Evolutionary conservation across 2,888 invertebrate species (phyloP).

Genomic region (Drosophila paracracens): DNA sequence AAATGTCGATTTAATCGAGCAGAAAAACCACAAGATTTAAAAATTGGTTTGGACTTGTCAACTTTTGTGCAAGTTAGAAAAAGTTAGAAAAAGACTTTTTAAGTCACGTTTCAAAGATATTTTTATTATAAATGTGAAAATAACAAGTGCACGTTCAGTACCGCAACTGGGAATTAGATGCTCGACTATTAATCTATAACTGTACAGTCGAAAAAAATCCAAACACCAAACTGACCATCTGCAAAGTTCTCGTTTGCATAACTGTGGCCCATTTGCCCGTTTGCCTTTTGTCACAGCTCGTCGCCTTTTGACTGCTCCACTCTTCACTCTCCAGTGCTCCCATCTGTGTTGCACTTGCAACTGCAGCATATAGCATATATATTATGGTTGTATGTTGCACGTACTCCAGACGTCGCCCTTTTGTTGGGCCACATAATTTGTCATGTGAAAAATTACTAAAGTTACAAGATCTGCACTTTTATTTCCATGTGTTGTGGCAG

Average conservation of each 20-base stretch:
- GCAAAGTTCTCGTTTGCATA: slow-evolving; percentile 59
- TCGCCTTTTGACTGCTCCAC: slow-evolving; percentile 51
- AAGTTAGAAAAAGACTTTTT: not conserved
- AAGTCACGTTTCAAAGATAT: not conserved
- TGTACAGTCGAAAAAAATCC: not conserved
- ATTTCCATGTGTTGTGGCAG: slow-evolving; percentile 54
- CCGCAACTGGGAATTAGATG: not conserved
- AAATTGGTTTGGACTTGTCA: not conserved
- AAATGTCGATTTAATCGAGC: not conserved
- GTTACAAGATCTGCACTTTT: slow-evolving; percentile 81
- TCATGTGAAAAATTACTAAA: slow-evolving; percentile 83
- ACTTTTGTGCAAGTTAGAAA: not conserved
- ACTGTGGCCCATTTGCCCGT: slow-evolving; percentile 49
- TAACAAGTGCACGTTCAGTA: not conserved
- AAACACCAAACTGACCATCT: slow-evolving; percentile 39
- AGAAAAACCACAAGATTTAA: not conserved
- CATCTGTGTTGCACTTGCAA: slow-evolving; percentile 8
- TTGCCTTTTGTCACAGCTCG: slow-evolving; percentile 67
- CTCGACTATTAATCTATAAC: not conserved
- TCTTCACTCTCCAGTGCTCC: not conserved
- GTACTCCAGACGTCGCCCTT: slow-evolving; percentile 36
- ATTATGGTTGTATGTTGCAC: slow-evolving; percentile 2
- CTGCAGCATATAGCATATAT: slow-evolving; percentile 2
- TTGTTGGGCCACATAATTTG: slow-evolving; percentile 81
- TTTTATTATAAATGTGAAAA: not conserved